Conservation (phyloP, 2,797 vertebrate genomes). For the Adelosebastes latens region DNA sequence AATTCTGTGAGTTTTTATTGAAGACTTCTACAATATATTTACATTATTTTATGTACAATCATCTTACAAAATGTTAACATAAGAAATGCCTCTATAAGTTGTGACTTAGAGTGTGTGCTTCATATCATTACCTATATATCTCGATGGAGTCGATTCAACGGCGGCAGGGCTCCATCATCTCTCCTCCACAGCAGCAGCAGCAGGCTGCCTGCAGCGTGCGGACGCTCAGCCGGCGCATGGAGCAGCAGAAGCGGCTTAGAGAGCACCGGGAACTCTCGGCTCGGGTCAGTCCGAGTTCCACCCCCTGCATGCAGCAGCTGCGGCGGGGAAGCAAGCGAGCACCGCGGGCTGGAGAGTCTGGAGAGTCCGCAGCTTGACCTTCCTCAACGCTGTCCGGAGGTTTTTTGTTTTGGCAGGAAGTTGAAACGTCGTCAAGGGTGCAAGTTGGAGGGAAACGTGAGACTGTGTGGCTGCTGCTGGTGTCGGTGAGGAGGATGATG, state of each 20-base stretch:
- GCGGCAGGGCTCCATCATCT: constrained; percentile 13
- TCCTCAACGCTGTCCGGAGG: not conserved
- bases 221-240: not conserved
- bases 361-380: not conserved
- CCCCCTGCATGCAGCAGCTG: constrained; percentile 25
- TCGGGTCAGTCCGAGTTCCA: constrained; percentile 5
- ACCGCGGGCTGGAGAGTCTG: not conserved
- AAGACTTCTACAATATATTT: too few relatives aligned
- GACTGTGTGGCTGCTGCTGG: not conserved
- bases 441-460: not conserved
- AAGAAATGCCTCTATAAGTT: not conserved
- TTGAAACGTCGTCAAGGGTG: not conserved
- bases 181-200: not conserved
- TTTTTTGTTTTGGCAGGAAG: not conserved
- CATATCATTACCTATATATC: constrained; percentile 33
- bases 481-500: not conserved
- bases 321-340: not conserved
- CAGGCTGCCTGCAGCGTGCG: not conserved
- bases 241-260: not conserved
- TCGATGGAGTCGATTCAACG: constrained; percentile 2
- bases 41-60: too few relatives aligned
- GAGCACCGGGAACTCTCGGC: constrained; percentile 1
- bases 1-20: not conserved
- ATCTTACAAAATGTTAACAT: not conserved
- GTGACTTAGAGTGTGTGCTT: not conserved